Evolutionary conservation across 2,113 vertebrate genomes (phyloP), one percentile per base, ranked within the genome.

Genomic region (Pristiophorus japonicus): DNA sequence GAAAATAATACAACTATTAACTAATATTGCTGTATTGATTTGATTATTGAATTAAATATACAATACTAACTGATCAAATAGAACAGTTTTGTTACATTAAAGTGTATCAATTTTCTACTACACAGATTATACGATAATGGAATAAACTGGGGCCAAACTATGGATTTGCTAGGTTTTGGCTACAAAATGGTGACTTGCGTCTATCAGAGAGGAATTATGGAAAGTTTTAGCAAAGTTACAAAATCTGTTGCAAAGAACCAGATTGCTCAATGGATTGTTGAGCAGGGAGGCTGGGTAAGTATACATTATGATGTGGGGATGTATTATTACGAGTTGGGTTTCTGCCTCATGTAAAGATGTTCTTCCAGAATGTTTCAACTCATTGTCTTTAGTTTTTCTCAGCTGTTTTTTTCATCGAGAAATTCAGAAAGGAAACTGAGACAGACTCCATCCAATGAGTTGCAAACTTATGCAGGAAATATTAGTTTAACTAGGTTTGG

Each of bases 281-380:
- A 45, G 42, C 66, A 51, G 10, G 66, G 45, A 51, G 93, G 65
- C 93, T 94, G 93, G 93, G 93, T 94, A 51, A 70, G 93, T 70
- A 45, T 66, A 45, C 2, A 27, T 20, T 45, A 18, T 67, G 66
- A 11, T 65, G 62, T 93, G 62, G 63, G 63, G 34, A 34, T 59
- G 30, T 67, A 2, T 70, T 51, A 51, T 51, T 11, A 3, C 4
- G 47, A 51, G 4, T n/a, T 63, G 34, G 20, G n/a, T 38, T 42
- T 62, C 59, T 92, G 88, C 59, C 88, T 63, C 34, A 59, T 59
- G 75, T 38, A 78, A 78, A 4, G n/a, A 16, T 38, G 18, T 78
- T 42, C 3, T 78, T 78, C 42, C 38, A 42, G 18, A 81, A 81
- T 42, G 14, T 81, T 81, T 20, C 78, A 81, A 42, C 38, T 45